These are phyloP conservation scores for Pelosia muscerda DNA, from an alignment of 2,888 invertebrate species.

Conservation along the genomic window DNA sequence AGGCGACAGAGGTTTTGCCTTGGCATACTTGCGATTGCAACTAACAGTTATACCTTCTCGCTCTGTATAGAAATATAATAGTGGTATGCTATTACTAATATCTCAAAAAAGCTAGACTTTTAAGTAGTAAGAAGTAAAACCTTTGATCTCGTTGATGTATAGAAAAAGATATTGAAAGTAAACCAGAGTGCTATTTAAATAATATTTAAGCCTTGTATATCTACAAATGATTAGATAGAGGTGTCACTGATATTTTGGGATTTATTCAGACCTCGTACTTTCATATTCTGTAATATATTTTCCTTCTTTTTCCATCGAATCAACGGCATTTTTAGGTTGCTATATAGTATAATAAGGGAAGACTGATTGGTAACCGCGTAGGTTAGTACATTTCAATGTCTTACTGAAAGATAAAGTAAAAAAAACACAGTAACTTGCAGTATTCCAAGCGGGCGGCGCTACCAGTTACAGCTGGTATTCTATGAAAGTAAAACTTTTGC, in stretches of 20 bases:
- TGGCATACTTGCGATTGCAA: slow-evolving; percentile 61
- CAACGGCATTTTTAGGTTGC: too few species aligned
- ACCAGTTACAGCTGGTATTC: neutral
- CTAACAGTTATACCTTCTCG: slow-evolving; percentile 61
- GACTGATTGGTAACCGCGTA: too few species aligned
- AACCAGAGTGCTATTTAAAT: neutral
- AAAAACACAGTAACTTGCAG: too few species aligned
- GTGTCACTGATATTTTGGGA: too few species aligned
- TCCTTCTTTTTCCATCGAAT: too few species aligned
- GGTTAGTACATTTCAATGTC: too few species aligned
- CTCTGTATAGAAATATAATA: slow-evolving; percentile 35
- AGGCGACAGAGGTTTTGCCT: slow-evolving; percentile 58
- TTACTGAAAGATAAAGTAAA: too few species aligned
- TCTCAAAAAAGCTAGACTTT: neutral
- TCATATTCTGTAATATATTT: too few species aligned
- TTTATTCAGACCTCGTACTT: too few species aligned
- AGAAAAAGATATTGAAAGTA: neutral
- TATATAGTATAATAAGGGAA: too few species aligned
- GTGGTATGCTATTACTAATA: slow-evolving; percentile 30
- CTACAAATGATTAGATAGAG: too few species aligned
- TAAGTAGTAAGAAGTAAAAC: slow-evolving; percentile 5
- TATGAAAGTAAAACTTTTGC: neutral
- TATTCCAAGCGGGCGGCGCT: neutral
- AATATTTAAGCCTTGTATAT: neutral
- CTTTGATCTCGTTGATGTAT: neutral